Conservation (phyloP, 2,113 vertebrate genomes). For the Rhineura floridana region DNA sequence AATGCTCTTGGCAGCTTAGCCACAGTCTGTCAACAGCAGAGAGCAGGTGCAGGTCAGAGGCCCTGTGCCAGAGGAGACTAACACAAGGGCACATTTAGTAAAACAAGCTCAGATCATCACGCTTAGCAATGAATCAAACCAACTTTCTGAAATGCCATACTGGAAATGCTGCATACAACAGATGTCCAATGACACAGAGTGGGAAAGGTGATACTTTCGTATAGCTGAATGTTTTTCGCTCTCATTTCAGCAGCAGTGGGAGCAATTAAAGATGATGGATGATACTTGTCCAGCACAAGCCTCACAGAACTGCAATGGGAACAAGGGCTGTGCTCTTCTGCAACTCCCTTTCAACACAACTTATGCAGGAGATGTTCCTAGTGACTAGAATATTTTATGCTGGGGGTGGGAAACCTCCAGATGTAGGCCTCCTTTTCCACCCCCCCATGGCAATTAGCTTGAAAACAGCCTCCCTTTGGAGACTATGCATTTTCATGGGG, state of each 20-base stretch:
- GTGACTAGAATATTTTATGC: neutral
- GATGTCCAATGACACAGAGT: constrained; percentile 9
- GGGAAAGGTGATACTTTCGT: neutral
- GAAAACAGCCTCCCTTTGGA: neutral
- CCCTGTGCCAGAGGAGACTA: constrained; percentile 14
- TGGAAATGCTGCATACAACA: constrained; percentile 2
- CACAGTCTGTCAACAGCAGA: neutral
- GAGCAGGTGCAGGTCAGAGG: constrained; percentile 16
- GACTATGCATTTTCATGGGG: too few species aligned
- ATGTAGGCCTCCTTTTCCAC: too few species aligned
- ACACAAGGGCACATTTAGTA: neutral
- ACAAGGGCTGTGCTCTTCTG: neutral
- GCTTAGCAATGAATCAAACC: constrained; percentile 9
- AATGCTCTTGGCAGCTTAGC: neutral
- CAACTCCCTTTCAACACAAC: neutral
- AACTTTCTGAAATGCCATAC: constrained; percentile 4
- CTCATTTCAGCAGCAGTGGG: neutral
- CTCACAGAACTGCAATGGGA: neutral
- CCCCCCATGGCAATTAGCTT: too few species aligned
- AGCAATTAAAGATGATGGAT: neutral
- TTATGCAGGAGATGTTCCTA: neutral
- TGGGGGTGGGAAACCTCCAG: neutral
- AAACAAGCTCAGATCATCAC: neutral
- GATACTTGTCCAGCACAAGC: neutral
- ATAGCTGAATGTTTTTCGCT: neutral